Base-by-base conservation (phyloP, 2,888 invertebrate genomes). In the Eupithecia centaureata region DNA sequence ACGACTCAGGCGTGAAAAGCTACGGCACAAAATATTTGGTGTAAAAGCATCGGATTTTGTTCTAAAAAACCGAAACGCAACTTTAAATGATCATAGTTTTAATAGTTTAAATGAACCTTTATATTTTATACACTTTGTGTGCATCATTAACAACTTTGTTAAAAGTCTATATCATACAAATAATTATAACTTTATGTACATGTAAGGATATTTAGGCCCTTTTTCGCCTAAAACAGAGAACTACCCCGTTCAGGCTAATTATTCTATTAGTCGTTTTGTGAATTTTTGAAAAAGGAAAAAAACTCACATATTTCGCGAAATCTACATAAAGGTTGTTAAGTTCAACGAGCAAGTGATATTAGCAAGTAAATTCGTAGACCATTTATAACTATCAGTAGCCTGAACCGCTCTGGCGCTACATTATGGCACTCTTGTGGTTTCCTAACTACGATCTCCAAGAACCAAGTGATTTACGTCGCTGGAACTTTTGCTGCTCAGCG, bases 381-480 rank as follows among this genome's bases (percentile, higher is more conserved):
- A 86, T 87, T 84, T 84, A 77, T 87, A 86, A 86, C 82, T 83
- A 87, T 86, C 84, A 85, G 82, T 77, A 76, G 77, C 75, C 74
- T 77, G 76, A 77, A 72, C 72, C 74, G 74, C 76, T 70, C 77
- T 77, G 77, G 76, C 72, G 82, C 79, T 79, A 79, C 81, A 74
- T 84, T 82, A 87, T 82, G 81, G 81, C 83, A 79, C 86, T 84
- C 86, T 77, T 79, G 86, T 83, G 87, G 84, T 75, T 85, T 81
- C 80, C 77, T 83, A 85, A 84, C 84, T 84, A 81, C 84, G 75
- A 81, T 82, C 80, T 84, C 79, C 75, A 79, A 80, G 80, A 85
- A 81, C 79, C 77, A 66, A 72, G 81, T 85, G 86, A 87, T 87
- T 86, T 86, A 87, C 79, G 74, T 74, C 63, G 65, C 65, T 70